Percentiles rank a stretch among this genome's conserved stretches.
phyloP scores from a whole-genome alignment of 2,797 vertebrate genomes.

The Holocentrus rufus region DNA sequence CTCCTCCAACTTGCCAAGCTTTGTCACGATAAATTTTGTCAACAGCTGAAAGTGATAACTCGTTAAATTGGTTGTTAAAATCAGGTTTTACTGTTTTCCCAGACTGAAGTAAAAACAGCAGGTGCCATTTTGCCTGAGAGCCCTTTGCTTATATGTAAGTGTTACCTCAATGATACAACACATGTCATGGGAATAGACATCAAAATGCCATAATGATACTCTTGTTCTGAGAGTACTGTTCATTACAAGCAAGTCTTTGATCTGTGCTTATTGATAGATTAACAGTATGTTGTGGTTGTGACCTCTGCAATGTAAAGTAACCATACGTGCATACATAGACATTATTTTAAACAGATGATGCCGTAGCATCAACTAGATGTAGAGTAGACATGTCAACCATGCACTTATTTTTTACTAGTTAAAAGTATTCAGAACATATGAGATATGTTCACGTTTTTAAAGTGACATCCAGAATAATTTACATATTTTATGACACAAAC shows the following conservation, averaged over 20 bases:
- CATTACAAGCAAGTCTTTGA: slow-evolving; percentile 38
- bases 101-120: slow-evolving; percentile 14
- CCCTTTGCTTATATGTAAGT: slow-evolving; percentile 40
- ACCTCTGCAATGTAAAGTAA: slow-evolving; percentile 78
- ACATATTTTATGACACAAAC: slow-evolving; percentile 27
- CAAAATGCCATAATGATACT: slow-evolving; percentile 58
- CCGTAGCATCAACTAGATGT: slow-evolving; percentile 61
- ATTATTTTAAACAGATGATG: slow-evolving; percentile 62
- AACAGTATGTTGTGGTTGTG: slow-evolving; percentile 64
- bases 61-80: slow-evolving; percentile 49
- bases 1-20: slow-evolving; percentile 41
- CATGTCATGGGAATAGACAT: slow-evolving; percentile 16
- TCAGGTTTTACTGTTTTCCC: slow-evolving; percentile 47
- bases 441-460: slow-evolving; percentile 71
- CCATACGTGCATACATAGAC: slow-evolving; percentile 66
- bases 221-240: slow-evolving; percentile 36
- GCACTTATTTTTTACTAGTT: slow-evolving; percentile 75
- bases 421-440: slow-evolving; percentile 64
- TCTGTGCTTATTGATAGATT: slow-evolving; percentile 51
- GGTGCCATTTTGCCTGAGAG: slow-evolving; percentile 45
- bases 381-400: slow-evolving; percentile 74
- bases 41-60: slow-evolving; percentile 50
- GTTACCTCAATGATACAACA: slow-evolving; percentile 67
- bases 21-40: slow-evolving; percentile 38
- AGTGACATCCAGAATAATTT: slow-evolving; percentile 51